Evolutionary conservation across 2,113 vertebrate genomes (phyloP).

Genomic region (Elaphurus davidianus): DNA sequence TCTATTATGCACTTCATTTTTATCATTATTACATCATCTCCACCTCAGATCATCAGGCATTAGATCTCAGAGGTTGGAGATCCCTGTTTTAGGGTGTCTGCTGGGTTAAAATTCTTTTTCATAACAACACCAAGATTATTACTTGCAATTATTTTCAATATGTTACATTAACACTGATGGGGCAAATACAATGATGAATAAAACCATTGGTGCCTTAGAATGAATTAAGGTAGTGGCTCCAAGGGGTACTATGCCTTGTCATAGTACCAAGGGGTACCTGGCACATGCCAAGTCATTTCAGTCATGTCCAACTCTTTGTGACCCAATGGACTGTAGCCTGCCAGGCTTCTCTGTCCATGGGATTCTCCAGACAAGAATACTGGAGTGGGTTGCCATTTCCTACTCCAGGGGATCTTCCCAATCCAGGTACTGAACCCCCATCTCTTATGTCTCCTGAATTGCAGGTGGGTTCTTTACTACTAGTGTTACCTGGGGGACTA

Average conservation of each 20-base stretch:
- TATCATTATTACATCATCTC: background rate
- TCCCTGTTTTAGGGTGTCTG: background rate
- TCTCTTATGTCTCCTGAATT: background rate
- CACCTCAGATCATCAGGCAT: background rate
- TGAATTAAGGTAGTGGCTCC: background rate
- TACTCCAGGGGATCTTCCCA: background rate
- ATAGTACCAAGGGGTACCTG: background rate
- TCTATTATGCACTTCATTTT: background rate
- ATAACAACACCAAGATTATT: background rate
- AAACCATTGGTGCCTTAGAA: background rate
- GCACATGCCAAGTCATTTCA: background rate
- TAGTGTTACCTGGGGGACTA: background rate
- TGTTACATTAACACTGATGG: background rate
- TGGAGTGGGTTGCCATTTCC: background rate
- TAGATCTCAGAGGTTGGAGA: background rate
- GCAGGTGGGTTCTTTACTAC: background rate
- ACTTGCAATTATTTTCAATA: background rate
- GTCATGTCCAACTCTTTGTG: background rate
- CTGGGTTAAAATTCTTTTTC: background rate
- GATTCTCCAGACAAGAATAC: background rate
- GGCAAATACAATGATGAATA: background rate
- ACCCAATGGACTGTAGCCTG: background rate
- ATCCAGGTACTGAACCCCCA: background rate
- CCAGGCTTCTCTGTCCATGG: background rate
- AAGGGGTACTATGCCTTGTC: background rate